These are phyloP conservation scores for Sebastes wilsoni DNA, from an alignment of 2,797 vertebrate genomes.

Conservation along the genomic window DNA sequence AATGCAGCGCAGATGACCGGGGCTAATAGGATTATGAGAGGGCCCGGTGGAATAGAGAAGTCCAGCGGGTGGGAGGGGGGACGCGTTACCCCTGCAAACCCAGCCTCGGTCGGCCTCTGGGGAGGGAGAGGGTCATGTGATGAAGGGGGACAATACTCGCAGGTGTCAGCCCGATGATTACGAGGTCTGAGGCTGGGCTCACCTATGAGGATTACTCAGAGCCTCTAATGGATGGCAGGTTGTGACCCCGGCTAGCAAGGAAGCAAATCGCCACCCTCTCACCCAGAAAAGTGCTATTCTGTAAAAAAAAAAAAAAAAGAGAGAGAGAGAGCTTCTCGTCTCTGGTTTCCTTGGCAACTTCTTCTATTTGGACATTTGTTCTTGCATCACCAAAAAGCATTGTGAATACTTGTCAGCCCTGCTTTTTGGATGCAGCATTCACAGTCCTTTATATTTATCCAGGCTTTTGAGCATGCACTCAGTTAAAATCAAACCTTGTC, in stretches of 20 bases:
- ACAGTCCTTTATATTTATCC: not conserved
- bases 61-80: not conserved
- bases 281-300: conserved; percentile 37
- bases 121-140: conserved; percentile 64
- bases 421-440: not conserved
- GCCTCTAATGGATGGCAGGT: conserved; percentile 55
- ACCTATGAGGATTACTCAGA: conserved; percentile 62
- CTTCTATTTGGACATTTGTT: conserved; percentile 22
- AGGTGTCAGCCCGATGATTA: conserved; percentile 67
- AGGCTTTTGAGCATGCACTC: not conserved
- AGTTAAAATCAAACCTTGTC: conserved; percentile 35
- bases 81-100: conserved; percentile 19
- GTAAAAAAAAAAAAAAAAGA: not conserved
- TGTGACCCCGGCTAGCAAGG: conserved; percentile 30
- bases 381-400: not conserved
- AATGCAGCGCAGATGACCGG: conserved; percentile 63
- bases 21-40: conserved; percentile 78
- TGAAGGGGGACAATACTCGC: conserved; percentile 46
- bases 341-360: conserved; percentile 71
- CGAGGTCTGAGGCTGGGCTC: conserved; percentile 34
- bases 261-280: conserved; percentile 35
- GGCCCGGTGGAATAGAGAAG: conserved; percentile 32
- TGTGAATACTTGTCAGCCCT: not conserved
- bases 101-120: not conserved
- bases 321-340: not conserved